These are phyloP conservation scores for Microcebus murinus DNA, from an alignment of 2,113 vertebrate genomes.

Conservation along the genomic window DNA sequence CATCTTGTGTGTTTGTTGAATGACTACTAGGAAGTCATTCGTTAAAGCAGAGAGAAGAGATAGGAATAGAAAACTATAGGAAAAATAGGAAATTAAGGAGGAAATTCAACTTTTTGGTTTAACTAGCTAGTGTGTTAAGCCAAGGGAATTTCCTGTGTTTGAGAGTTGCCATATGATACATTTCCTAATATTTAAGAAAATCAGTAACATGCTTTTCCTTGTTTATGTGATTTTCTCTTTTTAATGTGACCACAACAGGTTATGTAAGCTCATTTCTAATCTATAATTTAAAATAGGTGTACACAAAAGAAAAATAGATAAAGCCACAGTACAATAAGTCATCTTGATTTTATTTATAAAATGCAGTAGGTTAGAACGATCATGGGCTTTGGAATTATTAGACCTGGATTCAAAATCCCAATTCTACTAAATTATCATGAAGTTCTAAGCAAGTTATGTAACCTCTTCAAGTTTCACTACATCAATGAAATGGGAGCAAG, in stretches of 20 bases:
- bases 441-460: background rate
- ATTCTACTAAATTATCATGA: background rate
- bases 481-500: background rate
- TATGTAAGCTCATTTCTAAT: background rate
- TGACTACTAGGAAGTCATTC: background rate
- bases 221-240: constrained; percentile 15
- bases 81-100: background rate
- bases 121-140: background rate
- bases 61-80: background rate
- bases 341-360: constrained; percentile 29
- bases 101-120: background rate
- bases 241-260: background rate
- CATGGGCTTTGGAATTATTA: background rate
- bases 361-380: background rate
- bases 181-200: constrained; percentile 28
- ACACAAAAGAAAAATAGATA: background rate
- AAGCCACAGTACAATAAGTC: background rate
- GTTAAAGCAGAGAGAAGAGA: background rate
- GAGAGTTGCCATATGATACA: background rate
- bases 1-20: background rate
- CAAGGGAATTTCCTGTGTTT: background rate
- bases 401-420: background rate
- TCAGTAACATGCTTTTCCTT: background rate
- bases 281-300: background rate
- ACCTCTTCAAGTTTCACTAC: background rate